Base-by-base conservation (phyloP, 2,797 vertebrate genomes). In the Mionectes olivaceus region DNA sequence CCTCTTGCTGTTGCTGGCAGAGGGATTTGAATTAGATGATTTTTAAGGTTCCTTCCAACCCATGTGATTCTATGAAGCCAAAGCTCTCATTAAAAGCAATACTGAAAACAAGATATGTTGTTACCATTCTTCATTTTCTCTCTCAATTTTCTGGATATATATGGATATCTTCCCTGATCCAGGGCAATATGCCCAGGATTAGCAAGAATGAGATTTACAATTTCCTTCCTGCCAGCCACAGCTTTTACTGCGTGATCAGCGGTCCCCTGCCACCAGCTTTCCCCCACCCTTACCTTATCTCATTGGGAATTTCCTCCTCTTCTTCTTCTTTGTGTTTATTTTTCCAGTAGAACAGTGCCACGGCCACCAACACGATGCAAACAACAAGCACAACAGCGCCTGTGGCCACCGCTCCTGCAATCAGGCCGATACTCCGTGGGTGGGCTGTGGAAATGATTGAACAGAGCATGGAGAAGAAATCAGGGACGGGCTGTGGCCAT, bases 231-330 rank as follows among this genome's bases (percentile, higher is more conserved):
- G 11, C 8, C 18, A 83, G 30, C 3, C 0, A 0, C 44, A 91
- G 39, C 18, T 83, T 82, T 91, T 75, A 13, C 33, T 65, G 50
- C 10, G 9, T 3, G 2, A 49, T 46, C 7, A 5, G 47, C 78
- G 11, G 22, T 76, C 15, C 3, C 35, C 37, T 55, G 67, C 7
- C n/a, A 82, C 7, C 37, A 83, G 35, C 32, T 82, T 90, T 89
- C 37, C 24, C 17, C 59, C 19, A 61, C 10, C 30, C 95, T 96
- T 92, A 99, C 99, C 99, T 99, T 98, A 99, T 99, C 97, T 99
- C 99, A 78, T 99, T 99, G 76, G 99, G 99, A 91, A 99, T 99
- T 95, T 99, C 99, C 86, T 99, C 99, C 68, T 99, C 99, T 47
- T 99, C 99, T 8, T 99, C 99, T 47, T 99, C 99, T 96, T 99